phyloP scores from a whole-genome alignment of 2,888 invertebrate species.

The Strigamia maritima region DNA sequence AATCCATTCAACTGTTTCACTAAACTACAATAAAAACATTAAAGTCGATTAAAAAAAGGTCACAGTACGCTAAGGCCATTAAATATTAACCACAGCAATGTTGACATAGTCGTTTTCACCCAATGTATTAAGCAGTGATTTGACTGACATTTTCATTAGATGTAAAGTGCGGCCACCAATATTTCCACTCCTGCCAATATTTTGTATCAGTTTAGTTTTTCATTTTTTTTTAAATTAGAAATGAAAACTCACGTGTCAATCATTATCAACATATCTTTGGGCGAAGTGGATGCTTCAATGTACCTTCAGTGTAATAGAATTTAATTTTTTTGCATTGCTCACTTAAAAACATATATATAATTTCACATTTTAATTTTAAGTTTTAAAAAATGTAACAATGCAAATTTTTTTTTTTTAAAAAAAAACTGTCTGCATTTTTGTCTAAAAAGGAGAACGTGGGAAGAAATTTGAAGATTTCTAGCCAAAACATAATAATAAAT shows the following conservation, averaged over 20 bases:
- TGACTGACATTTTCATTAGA: slow-evolving; percentile 56
- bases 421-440: too few species aligned
- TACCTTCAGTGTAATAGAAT: slow-evolving; percentile 48
- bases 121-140: slow-evolving; percentile 55
- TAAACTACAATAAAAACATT: slow-evolving; percentile 48
- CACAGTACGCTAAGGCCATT: not conserved
- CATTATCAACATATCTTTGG: slow-evolving; percentile 57
- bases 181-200: slow-evolving; percentile 53
- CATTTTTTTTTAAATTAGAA: not conserved
- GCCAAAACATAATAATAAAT: too few species aligned
- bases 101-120: slow-evolving; percentile 57
- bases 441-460: too few species aligned
- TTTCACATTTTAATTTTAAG: too few species aligned
- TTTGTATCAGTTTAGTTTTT: not conserved
- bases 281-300: slow-evolving; percentile 55
- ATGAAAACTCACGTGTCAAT: slow-evolving; percentile 54
- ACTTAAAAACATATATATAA: too few species aligned
- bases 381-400: too few species aligned
- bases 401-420: too few species aligned
- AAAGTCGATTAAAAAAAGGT: not conserved
- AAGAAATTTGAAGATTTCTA: too few species aligned
- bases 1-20: slow-evolving; percentile 49
- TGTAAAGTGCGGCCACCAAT: slow-evolving; percentile 56
- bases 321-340: too few species aligned
- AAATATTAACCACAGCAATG: slow-evolving; percentile 51